Percentiles rank a stretch among this genome's conserved stretches.
Conservation (phyloP, 1,140 invertebrate species). For the Paramacrobiotus metropolitanus region DNA sequence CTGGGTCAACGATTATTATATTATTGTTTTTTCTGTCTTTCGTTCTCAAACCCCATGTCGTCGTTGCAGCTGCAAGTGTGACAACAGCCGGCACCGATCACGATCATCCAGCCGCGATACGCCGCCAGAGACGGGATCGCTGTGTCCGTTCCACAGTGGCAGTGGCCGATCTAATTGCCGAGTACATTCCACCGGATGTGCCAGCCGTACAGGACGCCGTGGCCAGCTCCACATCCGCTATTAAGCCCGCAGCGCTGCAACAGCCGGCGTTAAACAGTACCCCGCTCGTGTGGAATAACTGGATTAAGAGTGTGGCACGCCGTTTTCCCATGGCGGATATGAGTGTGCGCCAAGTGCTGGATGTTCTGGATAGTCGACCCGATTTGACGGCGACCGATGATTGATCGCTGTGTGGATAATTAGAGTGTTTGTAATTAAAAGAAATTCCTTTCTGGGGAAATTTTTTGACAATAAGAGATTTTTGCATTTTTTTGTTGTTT, state of each 20-base stretch:
- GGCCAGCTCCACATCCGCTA: not conserved
- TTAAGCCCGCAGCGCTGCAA: not conserved
- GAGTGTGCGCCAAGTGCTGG: not conserved
- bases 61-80: not conserved
- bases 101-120: not conserved
- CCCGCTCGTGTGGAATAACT: not conserved
- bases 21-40: not conserved
- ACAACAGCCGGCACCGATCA: not conserved
- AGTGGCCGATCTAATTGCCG: not conserved
- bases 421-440: not conserved
- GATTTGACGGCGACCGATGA: not conserved
- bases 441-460: not conserved
- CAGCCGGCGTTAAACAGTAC: not conserved
- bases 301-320: not conserved
- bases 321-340: slow-evolving; percentile 4
- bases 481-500: not conserved
- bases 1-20: not conserved
- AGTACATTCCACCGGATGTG: not conserved
- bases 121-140: not conserved
- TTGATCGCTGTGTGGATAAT: too few species aligned
- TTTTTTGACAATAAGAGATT: not conserved
- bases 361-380: not conserved
- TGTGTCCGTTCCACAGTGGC: not conserved
- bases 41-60: not conserved
- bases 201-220: not conserved